Evolutionary conservation across 1,140 invertebrate genomes (phyloP), one percentile per base, ranked within the genome.

Genomic region (Mizuhopecten yessoensis): DNA sequence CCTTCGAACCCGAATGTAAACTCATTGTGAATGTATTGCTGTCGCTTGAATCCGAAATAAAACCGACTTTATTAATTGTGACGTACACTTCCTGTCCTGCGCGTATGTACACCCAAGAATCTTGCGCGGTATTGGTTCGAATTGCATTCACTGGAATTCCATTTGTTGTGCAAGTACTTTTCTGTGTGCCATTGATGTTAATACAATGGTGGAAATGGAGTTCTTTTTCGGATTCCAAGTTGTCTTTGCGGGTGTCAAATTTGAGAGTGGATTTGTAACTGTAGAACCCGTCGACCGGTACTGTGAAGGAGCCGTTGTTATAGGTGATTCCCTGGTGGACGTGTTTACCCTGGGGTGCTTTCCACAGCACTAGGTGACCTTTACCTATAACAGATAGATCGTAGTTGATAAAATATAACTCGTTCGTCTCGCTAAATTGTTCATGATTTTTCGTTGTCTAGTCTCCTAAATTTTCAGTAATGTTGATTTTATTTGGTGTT

Each of bases 81-180:
- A 75, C n/a, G n/a, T 75, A 75, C 17, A 75, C 57, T 75, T 75
- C 57, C 57, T 75, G 57, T 75, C 57, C 57, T 75, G 57, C 57
- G 23, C 57, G 15, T 17, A 75, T 17, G 57, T 75, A n/a, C 11
- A 75, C 57, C 57, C 15, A 75, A 29, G 57, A 75, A n/a, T n/a
- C 57, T 0, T 75, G 23, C 57, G 29, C 57, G 57, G 5, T 75
- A 29, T 75, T n/a, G 57, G 23, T 75, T 29, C 57, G 57, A 11
- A 75, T 75, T 5, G 57, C 57, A 2, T 13, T 13, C 9, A 75
- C 57, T 17, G 57, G 57, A 75, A 75, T 17, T 75, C 57, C 57
- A 75, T 75, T 75, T 75, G 23, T 29, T 23, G 57, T 17, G 57
- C 57, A 75, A 7, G 57, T 29, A 9, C 57, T 23, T 5, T 75